phyloP scores from a whole-genome alignment of 2,797 vertebrate genomes.

The Brotula barbata region DNA sequence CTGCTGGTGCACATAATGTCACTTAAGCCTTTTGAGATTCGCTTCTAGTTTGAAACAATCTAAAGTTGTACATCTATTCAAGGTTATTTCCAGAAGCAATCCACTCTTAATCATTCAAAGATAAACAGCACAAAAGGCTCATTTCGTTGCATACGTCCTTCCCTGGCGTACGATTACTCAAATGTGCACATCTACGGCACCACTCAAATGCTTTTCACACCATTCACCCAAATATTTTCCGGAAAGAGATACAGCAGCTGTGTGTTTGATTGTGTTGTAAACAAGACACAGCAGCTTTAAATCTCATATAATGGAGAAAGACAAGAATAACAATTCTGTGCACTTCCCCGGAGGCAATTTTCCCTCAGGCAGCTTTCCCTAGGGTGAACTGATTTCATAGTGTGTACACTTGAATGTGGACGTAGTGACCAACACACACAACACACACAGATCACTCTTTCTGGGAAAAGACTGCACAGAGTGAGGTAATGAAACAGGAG shows the following conservation, averaged over 20 bases:
- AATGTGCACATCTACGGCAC: conserved; percentile 22
- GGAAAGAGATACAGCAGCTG: conserved; percentile 43
- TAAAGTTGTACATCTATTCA: conserved; percentile 45
- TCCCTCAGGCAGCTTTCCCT: conserved; percentile 60
- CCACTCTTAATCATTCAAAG: conserved; percentile 59
- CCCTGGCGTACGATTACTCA: conserved; percentile 45
- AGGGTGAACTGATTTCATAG: conserved; percentile 70
- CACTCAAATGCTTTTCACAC: conserved; percentile 28
- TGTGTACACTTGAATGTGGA: conserved; percentile 55
- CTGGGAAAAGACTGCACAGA: conserved; percentile 32
- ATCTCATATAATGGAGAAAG: conserved; percentile 63
- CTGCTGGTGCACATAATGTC: conserved; percentile 9
- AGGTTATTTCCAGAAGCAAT: conserved; percentile 24
- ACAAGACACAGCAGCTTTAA: conserved; percentile 60
- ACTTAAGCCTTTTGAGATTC: conserved; percentile 28
- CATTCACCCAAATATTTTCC: conserved; percentile 43
- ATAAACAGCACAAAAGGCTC: conserved; percentile 46
- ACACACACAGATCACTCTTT: conserved; percentile 43
- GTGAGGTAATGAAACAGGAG: conserved; percentile 25
- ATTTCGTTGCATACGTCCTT: conserved; percentile 40
- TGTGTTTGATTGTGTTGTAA: conserved; percentile 59
- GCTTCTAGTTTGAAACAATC: conserved; percentile 23
- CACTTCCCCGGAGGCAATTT: conserved; percentile 44
- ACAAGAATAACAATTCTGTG: conserved; percentile 54
- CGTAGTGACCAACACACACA: conserved; percentile 48